A percentile compares a stretch with the other conserved stretches of the same genome.
Evolutionary conservation across 30 jellyfish, hydroid and myxozoan genomes (phyloP).

Genomic region (Aurelia sp.): DNA sequence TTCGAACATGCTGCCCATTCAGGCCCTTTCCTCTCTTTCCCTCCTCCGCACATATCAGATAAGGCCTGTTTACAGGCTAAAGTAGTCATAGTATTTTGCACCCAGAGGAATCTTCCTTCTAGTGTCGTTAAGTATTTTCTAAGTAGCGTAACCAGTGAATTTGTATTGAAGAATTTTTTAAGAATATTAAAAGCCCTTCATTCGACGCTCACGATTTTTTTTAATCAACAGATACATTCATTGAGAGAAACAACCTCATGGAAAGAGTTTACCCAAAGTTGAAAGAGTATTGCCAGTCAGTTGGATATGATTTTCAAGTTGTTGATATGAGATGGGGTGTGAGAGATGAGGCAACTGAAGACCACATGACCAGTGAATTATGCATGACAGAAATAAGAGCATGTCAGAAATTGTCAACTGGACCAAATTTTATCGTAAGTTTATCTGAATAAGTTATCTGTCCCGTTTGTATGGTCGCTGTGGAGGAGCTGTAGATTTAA

Average conservation of each 20-base stretch:
- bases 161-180: background rate
- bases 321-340: conserved; percentile 99
- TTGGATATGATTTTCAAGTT: conserved; percentile 93
- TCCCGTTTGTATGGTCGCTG: background rate
- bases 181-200: too few species aligned
- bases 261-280: conserved; percentile 87
- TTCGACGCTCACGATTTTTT: too few species aligned
- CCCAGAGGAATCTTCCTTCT: conserved; percentile 14
- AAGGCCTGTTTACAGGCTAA: too few species aligned
- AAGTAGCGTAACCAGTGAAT: too few species aligned
- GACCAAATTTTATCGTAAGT: conserved; percentile 95
- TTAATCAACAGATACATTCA: conserved; percentile 68
- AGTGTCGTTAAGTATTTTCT: conserved; percentile 3
- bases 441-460: background rate
- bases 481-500: background rate
- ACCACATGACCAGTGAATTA: conserved; percentile 92
- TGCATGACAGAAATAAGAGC: conserved; percentile 89
- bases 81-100: too few species aligned
- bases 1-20: too few species aligned
- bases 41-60: too few species aligned
- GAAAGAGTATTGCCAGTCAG: conserved; percentile 91
- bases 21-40: too few species aligned
- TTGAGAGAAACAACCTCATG: conserved; percentile 84
- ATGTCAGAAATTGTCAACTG: conserved; percentile 89
- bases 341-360: conserved; percentile 96